Evolutionary conservation across 2,888 invertebrate species (phyloP).

Genomic region (Trissolcus japonicus): DNA sequence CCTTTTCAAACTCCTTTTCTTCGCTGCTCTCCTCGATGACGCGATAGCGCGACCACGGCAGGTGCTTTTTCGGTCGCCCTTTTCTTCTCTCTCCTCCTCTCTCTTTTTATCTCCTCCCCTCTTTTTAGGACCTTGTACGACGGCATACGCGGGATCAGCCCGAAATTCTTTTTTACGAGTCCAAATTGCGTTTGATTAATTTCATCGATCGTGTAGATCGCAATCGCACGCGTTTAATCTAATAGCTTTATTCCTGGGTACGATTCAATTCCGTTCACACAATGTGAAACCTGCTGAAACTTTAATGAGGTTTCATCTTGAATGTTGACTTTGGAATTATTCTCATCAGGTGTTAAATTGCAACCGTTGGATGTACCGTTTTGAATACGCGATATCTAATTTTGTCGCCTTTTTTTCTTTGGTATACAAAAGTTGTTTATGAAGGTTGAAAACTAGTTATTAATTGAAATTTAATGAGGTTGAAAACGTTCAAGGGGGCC

Average conservation of each 20-base stretch:
- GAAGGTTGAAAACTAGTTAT: neutral
- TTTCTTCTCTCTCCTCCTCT: slow-evolving; percentile 35
- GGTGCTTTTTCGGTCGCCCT: slow-evolving; percentile 71
- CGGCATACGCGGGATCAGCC: slow-evolving; percentile 25
- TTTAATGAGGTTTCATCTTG: slow-evolving; percentile 24
- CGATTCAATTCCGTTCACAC: slow-evolving; percentile 42
- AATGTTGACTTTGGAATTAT: slow-evolving; percentile 30
- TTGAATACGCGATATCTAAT: neutral
- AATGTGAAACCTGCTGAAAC: slow-evolving; percentile 28
- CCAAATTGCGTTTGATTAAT: slow-evolving; percentile 48
- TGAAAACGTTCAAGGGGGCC: neutral
- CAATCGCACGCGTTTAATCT: slow-evolving; percentile 24
- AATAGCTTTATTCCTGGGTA: slow-evolving; percentile 45
- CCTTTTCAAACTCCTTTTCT: slow-evolving; percentile 65
- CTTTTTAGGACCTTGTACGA: neutral
- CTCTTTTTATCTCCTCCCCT: slow-evolving; percentile 17
- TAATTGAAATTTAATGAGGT: slow-evolving; percentile 1
- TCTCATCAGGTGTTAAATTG: neutral
- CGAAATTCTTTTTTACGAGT: slow-evolving; percentile 32
- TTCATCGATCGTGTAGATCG: slow-evolving; percentile 52
- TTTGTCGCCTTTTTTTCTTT: neutral
- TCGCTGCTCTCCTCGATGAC: slow-evolving; percentile 66
- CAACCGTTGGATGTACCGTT: neutral
- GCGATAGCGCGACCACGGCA: slow-evolving; percentile 69
- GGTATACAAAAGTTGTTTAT: neutral